These are phyloP conservation scores for Sebastes trivittatus DNA, from an alignment of 2,797 vertebrate species.

Conservation along the genomic window DNA sequence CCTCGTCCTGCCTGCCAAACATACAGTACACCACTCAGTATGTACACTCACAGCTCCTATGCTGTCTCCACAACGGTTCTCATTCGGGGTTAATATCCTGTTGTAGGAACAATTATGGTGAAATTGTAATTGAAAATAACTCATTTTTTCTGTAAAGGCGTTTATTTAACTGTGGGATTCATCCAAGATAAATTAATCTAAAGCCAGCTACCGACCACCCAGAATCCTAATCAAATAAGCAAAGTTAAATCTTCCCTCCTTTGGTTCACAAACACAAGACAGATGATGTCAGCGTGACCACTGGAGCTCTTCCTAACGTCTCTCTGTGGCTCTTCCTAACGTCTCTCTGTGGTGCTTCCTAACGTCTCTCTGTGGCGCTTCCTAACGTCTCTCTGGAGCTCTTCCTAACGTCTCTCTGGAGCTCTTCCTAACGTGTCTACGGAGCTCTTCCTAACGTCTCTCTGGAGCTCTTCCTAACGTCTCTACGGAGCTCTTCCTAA, in stretches of 20 bases:
- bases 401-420: too few species aligned
- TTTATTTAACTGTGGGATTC: background rate
- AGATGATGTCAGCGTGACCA: constrained; percentile 1
- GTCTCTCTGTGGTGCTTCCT: too few species aligned
- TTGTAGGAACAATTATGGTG: background rate
- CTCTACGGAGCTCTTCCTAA: background rate
- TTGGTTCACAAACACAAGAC: constrained; percentile 22
- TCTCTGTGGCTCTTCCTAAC: too few species aligned
- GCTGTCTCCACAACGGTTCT: background rate
- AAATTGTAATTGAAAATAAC: background rate
- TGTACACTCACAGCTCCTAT: background rate
- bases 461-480: too few species aligned
- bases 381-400: too few species aligned
- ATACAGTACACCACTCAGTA: background rate
- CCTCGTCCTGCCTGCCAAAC: constrained; percentile 91
- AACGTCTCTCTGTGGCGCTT: too few species aligned
- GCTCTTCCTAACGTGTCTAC: too few species aligned
- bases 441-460: too few species aligned
- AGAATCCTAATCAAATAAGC: constrained; percentile 2
- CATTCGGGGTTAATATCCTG: background rate
- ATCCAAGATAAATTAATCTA: background rate
- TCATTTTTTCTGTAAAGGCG: background rate
- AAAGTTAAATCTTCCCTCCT: background rate
- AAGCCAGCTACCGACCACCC: background rate
- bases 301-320: background rate